These are phyloP conservation scores for Otolemur garnettii DNA, from an alignment of 2,113 vertebrate genomes.

Conservation along the genomic window DNA sequence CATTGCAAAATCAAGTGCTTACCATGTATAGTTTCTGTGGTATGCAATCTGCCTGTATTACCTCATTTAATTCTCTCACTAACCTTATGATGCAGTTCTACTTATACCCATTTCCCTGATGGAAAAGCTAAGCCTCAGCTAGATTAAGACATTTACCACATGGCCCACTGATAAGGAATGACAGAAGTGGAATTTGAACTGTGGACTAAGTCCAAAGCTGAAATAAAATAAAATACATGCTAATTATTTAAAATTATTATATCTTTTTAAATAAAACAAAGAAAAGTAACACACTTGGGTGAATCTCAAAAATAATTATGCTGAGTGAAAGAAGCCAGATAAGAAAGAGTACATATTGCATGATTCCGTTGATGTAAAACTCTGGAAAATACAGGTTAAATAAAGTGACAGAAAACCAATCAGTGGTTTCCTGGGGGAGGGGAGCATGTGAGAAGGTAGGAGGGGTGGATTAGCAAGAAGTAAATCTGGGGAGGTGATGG, in stretches of 20 bases:
- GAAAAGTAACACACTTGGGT: slow-evolving; percentile 50
- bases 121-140: neutral
- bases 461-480: neutral
- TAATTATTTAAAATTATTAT: slow-evolving; percentile 15
- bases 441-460: no score
- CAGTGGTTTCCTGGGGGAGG: neutral
- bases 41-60: neutral
- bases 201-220: neutral
- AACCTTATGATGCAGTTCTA: neutral
- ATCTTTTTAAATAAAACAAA: slow-evolving; percentile 59
- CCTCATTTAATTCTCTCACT: neutral
- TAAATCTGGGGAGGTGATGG: neutral
- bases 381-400: neutral
- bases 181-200: slow-evolving; percentile 23
- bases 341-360: neutral
- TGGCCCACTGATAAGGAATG: neutral
- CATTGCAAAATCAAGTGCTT: neutral
- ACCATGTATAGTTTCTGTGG: neutral
- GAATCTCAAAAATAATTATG: slow-evolving; percentile 61
- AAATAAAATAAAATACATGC: slow-evolving; percentile 4
- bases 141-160: neutral
- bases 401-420: neutral
- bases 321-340: slow-evolving; percentile 17
- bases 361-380: slow-evolving; percentile 13
- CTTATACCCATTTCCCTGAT: neutral